Evolutionary conservation across 2,113 vertebrate species (phyloP).

Genomic region (Promerops cafer): DNA sequence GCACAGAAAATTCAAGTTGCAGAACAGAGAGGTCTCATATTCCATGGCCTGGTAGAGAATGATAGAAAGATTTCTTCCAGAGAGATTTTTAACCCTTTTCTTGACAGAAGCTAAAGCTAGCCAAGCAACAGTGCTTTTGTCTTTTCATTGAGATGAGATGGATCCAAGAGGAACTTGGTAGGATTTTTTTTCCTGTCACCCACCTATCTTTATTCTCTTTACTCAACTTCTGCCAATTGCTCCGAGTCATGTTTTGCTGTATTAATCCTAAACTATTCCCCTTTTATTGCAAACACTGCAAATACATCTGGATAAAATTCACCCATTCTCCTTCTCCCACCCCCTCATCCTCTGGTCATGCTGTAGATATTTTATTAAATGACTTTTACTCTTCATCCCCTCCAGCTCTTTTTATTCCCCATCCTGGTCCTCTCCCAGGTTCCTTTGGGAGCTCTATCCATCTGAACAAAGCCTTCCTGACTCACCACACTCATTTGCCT

Average conservation of each 20-base stretch:
- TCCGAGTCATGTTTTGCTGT: background rate
- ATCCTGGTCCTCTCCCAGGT: background rate
- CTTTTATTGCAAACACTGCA: background rate
- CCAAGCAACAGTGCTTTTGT: background rate
- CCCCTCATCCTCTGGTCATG: background rate
- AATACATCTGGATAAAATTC: conserved; percentile 7
- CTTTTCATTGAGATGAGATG: background rate
- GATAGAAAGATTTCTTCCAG: background rate
- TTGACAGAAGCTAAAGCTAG: background rate
- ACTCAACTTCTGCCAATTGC: background rate
- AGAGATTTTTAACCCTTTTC: background rate
- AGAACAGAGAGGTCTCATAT: background rate
- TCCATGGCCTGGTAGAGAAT: background rate
- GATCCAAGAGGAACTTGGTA: background rate
- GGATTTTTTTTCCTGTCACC: background rate
- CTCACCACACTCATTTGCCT: background rate
- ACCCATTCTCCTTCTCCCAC: background rate
- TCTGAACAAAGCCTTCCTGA: background rate
- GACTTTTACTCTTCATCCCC: background rate
- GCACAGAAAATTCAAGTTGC: background rate
- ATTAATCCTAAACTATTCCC: background rate
- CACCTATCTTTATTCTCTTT: background rate
- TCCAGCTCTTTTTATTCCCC: background rate
- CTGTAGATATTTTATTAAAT: background rate
- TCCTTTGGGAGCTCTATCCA: background rate